These are phyloP conservation scores for Bovichtus diacanthus DNA, from an alignment of 2,797 vertebrate genomes.

Conservation along the genomic window DNA sequence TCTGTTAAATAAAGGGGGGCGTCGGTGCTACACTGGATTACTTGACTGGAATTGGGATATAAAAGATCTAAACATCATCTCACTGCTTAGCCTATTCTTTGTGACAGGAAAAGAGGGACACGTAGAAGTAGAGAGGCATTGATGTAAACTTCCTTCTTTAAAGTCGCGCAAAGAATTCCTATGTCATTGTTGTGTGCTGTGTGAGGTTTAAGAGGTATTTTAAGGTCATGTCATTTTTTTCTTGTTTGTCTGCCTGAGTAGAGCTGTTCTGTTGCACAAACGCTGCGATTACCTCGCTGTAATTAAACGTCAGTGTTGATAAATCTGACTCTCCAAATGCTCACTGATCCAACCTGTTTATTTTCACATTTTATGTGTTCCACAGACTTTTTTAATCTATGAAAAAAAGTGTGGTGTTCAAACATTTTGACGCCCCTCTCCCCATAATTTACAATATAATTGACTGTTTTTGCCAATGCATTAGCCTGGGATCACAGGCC, in stretches of 20 bases:
- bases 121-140: slow-evolving; percentile 43
- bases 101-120: slow-evolving; percentile 42
- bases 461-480: slow-evolving; percentile 83
- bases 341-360: slow-evolving; percentile 67
- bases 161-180: slow-evolving; percentile 38
- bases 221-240: slow-evolving; percentile 57
- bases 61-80: slow-evolving; percentile 63
- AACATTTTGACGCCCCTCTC: slow-evolving; percentile 75
- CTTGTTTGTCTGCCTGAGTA: slow-evolving; percentile 39
- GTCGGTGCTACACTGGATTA: slow-evolving; percentile 41
- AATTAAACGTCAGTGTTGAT: slow-evolving; percentile 62
- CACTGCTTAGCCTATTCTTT: slow-evolving; percentile 55
- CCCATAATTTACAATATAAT: slow-evolving; percentile 84
- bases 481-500: slow-evolving; percentile 83
- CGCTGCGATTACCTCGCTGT: slow-evolving; percentile 53
- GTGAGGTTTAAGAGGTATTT: slow-evolving; percentile 51
- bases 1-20: slow-evolving; percentile 22
- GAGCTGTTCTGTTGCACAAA: slow-evolving; percentile 39
- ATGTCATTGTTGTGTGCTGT: slow-evolving; percentile 42
- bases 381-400: slow-evolving; percentile 58
- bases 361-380: slow-evolving; percentile 59
- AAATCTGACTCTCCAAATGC: slow-evolving; percentile 51
- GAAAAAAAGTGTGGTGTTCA: slow-evolving; percentile 55
- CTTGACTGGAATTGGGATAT: slow-evolving; percentile 65
- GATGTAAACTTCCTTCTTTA: slow-evolving; percentile 61